Base-by-base conservation (phyloP, 2,797 vertebrate species). In the Falco peregrinus region DNA sequence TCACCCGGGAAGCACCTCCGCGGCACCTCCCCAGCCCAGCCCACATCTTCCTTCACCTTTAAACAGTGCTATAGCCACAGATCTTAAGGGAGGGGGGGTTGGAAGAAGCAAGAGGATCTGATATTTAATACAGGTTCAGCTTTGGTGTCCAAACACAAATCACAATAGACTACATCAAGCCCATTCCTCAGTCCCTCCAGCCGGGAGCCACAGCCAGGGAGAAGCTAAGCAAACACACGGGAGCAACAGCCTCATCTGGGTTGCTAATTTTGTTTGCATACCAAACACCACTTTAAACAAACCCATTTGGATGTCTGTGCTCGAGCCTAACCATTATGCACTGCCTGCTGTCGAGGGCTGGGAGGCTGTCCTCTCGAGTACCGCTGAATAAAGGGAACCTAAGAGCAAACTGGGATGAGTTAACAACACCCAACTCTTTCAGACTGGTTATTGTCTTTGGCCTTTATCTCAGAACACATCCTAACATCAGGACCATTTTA, bases 251-350 rank as follows among this genome's bases (percentile, higher is more conserved):
- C 89, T 35, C 77, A 64, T 94, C 87, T 90, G 93, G 85, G 17
- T 83, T 31, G 69, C 89, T 96, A 33, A 83, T 96, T 90, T 65
- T 93, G 84, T 97, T 95, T 96, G 94, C 96, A 78, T 79, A 64
- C 54, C 90, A 87, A 92, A 68, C 76, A 69, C 57, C 53, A 21
- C 90, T 83, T 92, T 51, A 61, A 87, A 76, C 74, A 70, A 48
- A 28, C 35, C 56, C 67, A 5, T 63, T 64, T 37, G 84, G 83
- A 14, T 50, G 87, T 73, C 35, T 80, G 65, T 21, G 71, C 16
- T 51, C 10, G 12, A 41, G 57, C 68, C 68, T 35, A n/a, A 51
- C 94, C 82, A 26, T 89, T 71, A 82, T 75, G 79, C 94, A 10
- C 53, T 47, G 12, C 57, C 86, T 83, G 85, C 47, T 75, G 4